Evolutionary conservation across 2,797 vertebrate genomes (phyloP).

Genomic region (Thalassophryne amazonica): DNA sequence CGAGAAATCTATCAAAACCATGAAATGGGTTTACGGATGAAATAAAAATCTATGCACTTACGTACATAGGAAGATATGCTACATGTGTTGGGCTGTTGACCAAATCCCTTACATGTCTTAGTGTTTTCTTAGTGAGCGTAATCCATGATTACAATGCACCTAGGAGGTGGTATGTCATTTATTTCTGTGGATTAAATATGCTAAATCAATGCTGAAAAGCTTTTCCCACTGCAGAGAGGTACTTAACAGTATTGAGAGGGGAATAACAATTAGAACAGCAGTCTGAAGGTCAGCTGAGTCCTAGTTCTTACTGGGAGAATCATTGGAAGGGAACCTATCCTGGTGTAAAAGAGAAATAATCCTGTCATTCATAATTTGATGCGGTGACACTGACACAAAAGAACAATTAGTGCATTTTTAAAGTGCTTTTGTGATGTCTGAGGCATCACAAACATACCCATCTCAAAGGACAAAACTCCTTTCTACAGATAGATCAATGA

Average conservation of each 20-base stretch:
- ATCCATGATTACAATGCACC: conserved; percentile 52
- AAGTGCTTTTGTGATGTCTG: no score
- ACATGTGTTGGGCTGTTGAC: conserved; percentile 42
- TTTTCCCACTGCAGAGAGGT: conserved; percentile 9
- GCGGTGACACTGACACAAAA: no score
- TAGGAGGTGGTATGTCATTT: conserved; percentile 26
- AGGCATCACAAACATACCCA: no score
- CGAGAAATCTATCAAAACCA: conserved; percentile 35
- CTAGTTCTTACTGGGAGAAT: neutral
- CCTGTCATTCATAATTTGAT: no score
- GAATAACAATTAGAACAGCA: conserved; percentile 27
- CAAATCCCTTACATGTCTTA: conserved; percentile 47
- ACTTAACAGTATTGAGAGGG: neutral
- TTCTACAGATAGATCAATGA: no score
- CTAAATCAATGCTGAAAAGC: conserved; percentile 16
- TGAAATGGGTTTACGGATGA: conserved; percentile 30
- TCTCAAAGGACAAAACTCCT: no score
- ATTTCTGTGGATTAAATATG: conserved; percentile 28
- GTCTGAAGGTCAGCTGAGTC: conserved; percentile 4
- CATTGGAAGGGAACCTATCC: neutral
- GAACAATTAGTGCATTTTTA: no score
- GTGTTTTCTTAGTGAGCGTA: conserved; percentile 41
- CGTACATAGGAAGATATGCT: conserved; percentile 23
- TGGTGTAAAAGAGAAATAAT: no score
- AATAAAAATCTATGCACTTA: conserved; percentile 58